Base-by-base conservation (phyloP, 1,140 invertebrate genomes). In the Drosophila subpulchrella region DNA sequence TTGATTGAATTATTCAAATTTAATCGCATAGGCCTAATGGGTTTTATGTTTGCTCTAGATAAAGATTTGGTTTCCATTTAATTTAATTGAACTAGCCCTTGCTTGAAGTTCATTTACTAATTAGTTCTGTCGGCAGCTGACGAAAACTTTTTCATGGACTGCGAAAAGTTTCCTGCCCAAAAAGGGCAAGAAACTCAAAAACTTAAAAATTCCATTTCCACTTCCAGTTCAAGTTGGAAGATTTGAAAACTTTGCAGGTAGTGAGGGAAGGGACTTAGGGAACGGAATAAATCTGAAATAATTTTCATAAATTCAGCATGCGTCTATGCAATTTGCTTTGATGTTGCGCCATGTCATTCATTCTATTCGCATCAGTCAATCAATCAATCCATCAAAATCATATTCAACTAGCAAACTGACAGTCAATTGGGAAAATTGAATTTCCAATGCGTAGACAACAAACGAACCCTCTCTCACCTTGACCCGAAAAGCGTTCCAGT, bases 371-470 rank as follows among this genome's bases (percentile, higher is more conserved):
- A 70, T 50, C 53, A 61, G 36, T 60, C 74, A 42, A 59, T 72
- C 75, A 77, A 72, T 76, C 68, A 50, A 72, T 51, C 68, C 36
- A 38, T 66, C 60, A 54, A 36, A 61, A 65, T 50, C n/a, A 50
- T 32, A 62, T 61, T 54, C 24, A 38, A 39, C 55, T 60, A 36
- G 15, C 17, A 39, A 51, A 17, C 58, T 34, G 42, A 27, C 39
- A 47, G 13, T 53, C 63, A 63, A 51, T 56, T 56, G 32, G 4
- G 32, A 44, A 75, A 73, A 75, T 73, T 54, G 59, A 58, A 76
- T 78, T 61, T 61, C 36, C 15, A 60, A 51, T 61, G 54, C 39
- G 7, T 46, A 41, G 36, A 7, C 46, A 48, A 30, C 24, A 12
- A 47, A 24, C 44, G 7, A 36, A 36, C 34, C 20, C 36, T 27